These are phyloP conservation scores for Drosophila serrata DNA, from an alignment of 1,140 invertebrate species.

Conservation along the genomic window DNA sequence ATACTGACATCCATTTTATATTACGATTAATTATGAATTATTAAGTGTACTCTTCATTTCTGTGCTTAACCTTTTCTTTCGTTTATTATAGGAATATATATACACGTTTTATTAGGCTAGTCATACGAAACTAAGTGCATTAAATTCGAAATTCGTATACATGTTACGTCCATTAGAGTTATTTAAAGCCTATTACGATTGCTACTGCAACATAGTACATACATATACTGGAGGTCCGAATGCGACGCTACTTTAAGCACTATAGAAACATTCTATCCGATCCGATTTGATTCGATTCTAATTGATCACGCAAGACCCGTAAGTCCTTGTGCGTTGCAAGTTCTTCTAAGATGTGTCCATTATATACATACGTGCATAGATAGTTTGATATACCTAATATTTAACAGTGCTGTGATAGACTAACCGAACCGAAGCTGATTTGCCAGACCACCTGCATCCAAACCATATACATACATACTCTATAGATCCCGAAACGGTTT, in stretches of 20 bases:
- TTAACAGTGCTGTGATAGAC: constrained; percentile 84
- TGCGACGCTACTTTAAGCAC: constrained; percentile 53
- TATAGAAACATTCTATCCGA: constrained; percentile 37
- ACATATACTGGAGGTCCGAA: constrained; percentile 25
- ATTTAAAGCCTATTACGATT: constrained; percentile 49
- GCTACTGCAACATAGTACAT: constrained; percentile 27
- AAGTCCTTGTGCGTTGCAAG: constrained; percentile 74
- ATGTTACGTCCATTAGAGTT: constrained; percentile 75
- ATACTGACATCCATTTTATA: constrained; percentile 39
- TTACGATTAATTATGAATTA: constrained; percentile 54
- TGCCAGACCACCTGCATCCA: constrained; percentile 39
- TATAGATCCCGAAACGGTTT: constrained; percentile 40
- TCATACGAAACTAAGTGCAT: constrained; percentile 72
- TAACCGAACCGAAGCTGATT: constrained; percentile 63
- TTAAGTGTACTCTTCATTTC: constrained; percentile 55
- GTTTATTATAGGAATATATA: constrained; percentile 81
- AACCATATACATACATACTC: constrained; percentile 15
- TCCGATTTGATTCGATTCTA: constrained; percentile 20
- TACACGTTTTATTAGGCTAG: constrained; percentile 80
- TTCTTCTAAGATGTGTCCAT: constrained; percentile 60
- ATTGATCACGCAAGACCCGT: constrained; percentile 52
- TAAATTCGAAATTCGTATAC: constrained; percentile 73
- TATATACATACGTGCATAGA: constrained; percentile 50
- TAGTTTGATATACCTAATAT: constrained; percentile 47
- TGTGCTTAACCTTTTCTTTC: constrained; percentile 66